Evolutionary conservation across 2,888 invertebrate genomes (phyloP).

Genomic region (Tetragonisca angustula): DNA sequence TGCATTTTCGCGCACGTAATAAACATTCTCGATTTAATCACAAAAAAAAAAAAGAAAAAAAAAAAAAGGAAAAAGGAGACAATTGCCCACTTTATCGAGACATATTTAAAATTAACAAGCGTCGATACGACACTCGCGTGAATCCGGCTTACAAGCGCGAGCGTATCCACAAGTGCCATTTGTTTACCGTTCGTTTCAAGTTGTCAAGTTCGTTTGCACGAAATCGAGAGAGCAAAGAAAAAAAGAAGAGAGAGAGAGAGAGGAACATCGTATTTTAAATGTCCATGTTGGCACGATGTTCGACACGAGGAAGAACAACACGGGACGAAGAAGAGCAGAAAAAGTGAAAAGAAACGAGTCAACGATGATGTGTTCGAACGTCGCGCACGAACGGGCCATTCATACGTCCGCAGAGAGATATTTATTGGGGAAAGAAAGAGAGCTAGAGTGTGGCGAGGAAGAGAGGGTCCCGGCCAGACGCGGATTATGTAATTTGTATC

Average conservation of each 20-base stretch:
- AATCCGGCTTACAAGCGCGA: too few species aligned
- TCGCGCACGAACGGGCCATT: conserved; percentile 19
- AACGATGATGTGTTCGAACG: conserved; percentile 29
- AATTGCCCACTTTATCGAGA: too few species aligned
- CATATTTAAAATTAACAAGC: too few species aligned
- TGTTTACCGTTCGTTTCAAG: neutral
- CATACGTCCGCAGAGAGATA: conserved; percentile 38
- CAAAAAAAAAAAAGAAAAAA: accelerated
- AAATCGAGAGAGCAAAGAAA: neutral
- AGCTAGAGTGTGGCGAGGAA: neutral
- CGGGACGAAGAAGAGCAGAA: neutral
- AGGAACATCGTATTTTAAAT: neutral
- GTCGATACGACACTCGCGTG: too few species aligned
- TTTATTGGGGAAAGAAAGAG: conserved; percentile 23
- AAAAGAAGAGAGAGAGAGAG: neutral
- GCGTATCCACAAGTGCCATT: neutral
- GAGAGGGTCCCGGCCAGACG: conserved; percentile 26
- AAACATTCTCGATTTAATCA: too few species aligned
- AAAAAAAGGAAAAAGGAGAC: too few species aligned
- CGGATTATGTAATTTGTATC: conserved; percentile 74
- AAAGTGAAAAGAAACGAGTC: conserved; percentile 15
- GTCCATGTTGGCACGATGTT: neutral
- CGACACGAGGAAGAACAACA: neutral
- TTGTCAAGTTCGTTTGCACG: neutral
- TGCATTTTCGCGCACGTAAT: too few species aligned